A percentile compares a stretch with the other conserved stretches of the same genome.
Conservation (phyloP, 2,113 vertebrate genomes). For the Rallus limicola region DNA sequence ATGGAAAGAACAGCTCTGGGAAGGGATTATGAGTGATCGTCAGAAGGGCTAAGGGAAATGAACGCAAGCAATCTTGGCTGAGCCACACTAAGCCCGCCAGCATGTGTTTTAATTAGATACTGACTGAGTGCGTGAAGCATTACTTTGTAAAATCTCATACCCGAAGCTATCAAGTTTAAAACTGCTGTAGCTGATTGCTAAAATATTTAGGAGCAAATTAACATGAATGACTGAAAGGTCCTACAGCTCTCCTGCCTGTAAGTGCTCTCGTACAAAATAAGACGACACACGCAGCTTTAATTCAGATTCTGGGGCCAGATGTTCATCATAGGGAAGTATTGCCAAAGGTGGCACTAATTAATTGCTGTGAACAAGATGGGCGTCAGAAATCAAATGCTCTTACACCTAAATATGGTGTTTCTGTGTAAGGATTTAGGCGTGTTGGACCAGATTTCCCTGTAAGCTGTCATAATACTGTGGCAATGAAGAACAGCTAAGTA, state of each 20-base stretch:
- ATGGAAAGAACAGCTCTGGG: not conserved
- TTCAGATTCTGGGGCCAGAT: conserved; percentile 2
- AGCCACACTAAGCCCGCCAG: not conserved
- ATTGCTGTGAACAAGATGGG: not conserved
- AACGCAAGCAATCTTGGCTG: not conserved
- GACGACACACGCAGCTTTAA: not conserved
- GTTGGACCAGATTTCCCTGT: not conserved
- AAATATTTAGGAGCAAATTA: not conserved
- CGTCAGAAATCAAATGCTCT: not conserved
- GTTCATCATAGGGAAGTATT: not conserved
- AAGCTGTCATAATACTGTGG: not conserved
- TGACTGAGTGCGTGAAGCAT: not conserved
- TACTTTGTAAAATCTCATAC: not conserved
- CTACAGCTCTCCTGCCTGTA: not conserved
- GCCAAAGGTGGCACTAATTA: conserved; percentile 32
- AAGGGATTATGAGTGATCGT: not conserved
- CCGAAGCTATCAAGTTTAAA: not conserved
- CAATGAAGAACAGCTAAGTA: not conserved
- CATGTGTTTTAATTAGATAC: conserved; percentile 19
- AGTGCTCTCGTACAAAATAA: not conserved
- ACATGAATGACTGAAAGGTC: not conserved
- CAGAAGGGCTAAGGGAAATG: not conserved
- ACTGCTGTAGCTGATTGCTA: not conserved
- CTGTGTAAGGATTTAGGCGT: not conserved
- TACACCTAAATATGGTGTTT: not conserved